These are phyloP conservation scores for Amphiura filiformis DNA, from an alignment of 35 echinoderm and acorn worm species.

Conservation along the genomic window DNA sequence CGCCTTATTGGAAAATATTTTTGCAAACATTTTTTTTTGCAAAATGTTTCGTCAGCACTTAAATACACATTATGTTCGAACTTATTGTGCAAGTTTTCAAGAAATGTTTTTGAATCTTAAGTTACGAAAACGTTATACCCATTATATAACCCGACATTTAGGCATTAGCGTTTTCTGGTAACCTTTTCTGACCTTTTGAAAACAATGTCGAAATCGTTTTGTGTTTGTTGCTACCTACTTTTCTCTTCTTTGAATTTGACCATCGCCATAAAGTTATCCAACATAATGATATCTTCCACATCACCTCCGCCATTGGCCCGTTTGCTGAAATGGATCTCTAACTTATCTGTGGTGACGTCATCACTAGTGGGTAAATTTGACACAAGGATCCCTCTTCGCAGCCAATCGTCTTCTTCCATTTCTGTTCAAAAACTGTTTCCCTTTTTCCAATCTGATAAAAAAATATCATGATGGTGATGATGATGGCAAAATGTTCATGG, in stretches of 20 bases:
- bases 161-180: not conserved
- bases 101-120: not conserved
- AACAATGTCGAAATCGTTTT: too few relatives aligned
- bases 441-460: too few relatives aligned
- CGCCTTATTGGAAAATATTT: too few relatives aligned
- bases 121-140: not conserved
- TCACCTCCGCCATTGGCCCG: constrained; percentile 24
- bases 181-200: not conserved
- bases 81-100: too few relatives aligned
- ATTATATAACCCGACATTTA: not conserved
- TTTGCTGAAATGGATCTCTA: constrained; percentile 32
- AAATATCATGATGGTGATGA: too few relatives aligned
- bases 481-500: too few relatives aligned
- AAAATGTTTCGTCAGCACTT: too few relatives aligned
- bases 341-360: not conserved
- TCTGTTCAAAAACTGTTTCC: too few relatives aligned
- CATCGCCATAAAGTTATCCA: not conserved
- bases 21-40: too few relatives aligned
- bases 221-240: too few relatives aligned
- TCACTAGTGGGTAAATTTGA: constrained; percentile 1
- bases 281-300: not conserved
- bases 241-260: constrained; percentile 18
- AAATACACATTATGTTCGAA: too few relatives aligned
- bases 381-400: constrained; percentile 2
- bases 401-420: not conserved